Evolutionary conservation across 2,888 invertebrate genomes (phyloP).

Genomic region (Papilio elwesi): DNA sequence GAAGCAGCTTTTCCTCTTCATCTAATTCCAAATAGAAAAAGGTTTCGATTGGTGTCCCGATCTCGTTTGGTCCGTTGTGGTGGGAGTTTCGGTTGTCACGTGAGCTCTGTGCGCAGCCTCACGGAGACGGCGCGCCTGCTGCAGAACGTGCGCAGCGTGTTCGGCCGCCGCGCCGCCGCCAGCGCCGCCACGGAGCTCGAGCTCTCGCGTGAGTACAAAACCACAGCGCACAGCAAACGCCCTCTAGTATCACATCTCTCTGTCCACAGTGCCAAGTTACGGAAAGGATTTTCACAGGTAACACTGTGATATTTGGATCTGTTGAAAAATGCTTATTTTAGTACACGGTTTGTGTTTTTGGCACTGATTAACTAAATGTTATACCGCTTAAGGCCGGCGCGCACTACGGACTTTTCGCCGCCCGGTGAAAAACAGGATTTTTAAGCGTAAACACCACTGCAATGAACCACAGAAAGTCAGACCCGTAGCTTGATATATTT

Average conservation of each 20-base stretch:
- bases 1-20: conserved; percentile 25
- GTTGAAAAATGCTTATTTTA: not conserved
- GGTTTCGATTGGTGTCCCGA: not conserved
- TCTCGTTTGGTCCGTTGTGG: conserved; percentile 13
- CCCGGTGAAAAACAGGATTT: no score
- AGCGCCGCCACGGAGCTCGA: conserved; percentile 94
- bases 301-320: conserved; percentile 5
- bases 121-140: conserved; percentile 98
- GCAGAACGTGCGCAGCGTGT: conserved; percentile 97
- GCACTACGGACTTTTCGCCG: not conserved
- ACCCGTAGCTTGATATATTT: not conserved
- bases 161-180: conserved; percentile 90
- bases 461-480: not conserved
- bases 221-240: conserved; percentile 55
- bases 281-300: conserved; percentile 19
- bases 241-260: conserved; percentile 55
- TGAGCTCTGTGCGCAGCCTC: conserved; percentile 88
- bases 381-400: not conserved
- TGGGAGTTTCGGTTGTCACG: conserved; percentile 67
- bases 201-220: conserved; percentile 93
- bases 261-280: conserved; percentile 44
- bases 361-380: not conserved
- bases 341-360: conserved; percentile 25
- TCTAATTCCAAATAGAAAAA: conserved; percentile 9
- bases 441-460: not conserved